These are phyloP conservation scores for Phrynocephalus versicolor DNA, from an alignment of 2,113 vertebrate species.

Conservation along the genomic window DNA sequence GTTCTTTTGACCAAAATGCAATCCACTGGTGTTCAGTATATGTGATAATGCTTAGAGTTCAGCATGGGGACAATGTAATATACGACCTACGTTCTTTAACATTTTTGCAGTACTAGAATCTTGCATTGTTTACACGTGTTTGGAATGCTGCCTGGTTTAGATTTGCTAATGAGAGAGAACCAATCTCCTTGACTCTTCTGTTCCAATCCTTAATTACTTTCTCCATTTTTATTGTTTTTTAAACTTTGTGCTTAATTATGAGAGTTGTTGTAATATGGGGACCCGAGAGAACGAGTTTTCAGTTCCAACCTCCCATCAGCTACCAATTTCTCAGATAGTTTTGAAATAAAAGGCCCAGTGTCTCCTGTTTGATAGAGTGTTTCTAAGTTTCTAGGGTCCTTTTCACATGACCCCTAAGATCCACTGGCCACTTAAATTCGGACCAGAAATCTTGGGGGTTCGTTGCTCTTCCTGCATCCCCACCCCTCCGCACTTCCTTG, in stretches of 20 bases:
- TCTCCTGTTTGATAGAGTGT: too few relatives aligned
- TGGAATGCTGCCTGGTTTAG: slow-evolving; percentile 17
- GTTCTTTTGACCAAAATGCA: not conserved
- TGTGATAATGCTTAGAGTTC: not conserved
- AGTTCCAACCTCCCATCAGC: not conserved
- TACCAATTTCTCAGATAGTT: not conserved
- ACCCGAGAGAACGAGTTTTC: not conserved
- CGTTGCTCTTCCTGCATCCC: too few relatives aligned
- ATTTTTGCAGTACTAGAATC: not conserved
- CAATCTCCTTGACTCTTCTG: not conserved
- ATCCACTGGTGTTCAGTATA: not conserved
- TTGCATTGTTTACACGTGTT: not conserved
- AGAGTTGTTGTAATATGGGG: not conserved
- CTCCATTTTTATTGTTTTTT: not conserved
- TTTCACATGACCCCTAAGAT: too few relatives aligned
- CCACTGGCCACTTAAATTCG: too few relatives aligned
- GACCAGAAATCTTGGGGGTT: too few relatives aligned
- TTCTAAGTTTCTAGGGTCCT: too few relatives aligned
- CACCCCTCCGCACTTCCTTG: too few relatives aligned
- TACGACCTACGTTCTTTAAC: not conserved
- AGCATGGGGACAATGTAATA: not conserved
- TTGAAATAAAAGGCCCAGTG: not conserved
- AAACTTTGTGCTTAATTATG: not conserved
- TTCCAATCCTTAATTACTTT: not conserved
- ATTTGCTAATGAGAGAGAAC: not conserved